Base-by-base conservation (phyloP, 2,888 invertebrate species). In the Amaurobius ferox region DNA sequence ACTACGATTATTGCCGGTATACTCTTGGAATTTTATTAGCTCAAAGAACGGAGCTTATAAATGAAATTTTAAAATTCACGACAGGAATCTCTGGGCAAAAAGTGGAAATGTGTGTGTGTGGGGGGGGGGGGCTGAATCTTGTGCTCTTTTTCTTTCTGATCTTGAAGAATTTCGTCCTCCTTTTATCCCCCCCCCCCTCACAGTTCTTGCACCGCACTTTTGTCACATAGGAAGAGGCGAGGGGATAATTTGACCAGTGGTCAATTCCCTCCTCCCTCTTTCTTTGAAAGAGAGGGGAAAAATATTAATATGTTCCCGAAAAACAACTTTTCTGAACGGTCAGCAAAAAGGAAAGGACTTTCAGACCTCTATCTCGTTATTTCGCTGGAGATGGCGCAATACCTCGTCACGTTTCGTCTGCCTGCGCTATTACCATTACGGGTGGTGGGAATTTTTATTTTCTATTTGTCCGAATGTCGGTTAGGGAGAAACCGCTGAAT, bases 241-340 rank as follows among this genome's bases (percentile, higher is more conserved):
- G 73, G 55, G 55, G 68, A 44, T 70, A 61, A 44, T 71, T 78
- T 85, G 83, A 85, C 83, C 83, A 77, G 71, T 78, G 83, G 83
- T 85, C 83, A 85, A 76, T 77, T 35, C 48, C 32, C 71, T 23
- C 48, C 29, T 19, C 29, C 40, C 39, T 39, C 68, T 29, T 32
- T 32, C 35, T 67, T 16, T 30, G 40, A 23, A 23, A 26, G 23
- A 62, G 40, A 40, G 62, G 40, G 61, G 44, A 44, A 66, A 66
- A 66, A 66, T 32, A 66, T 85, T 77, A 85, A 85, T 85, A 77
- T 77, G 77, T 77, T 77, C 83, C 71, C 77, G 77, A 85, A 85
- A 85, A 85, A 85, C 83, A 85, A 85, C 83, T 85, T 85, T 85
- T 85, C 83, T 85, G 83, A 85, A 77, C 77, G 83, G 78, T 85